These are phyloP conservation scores for Acleris holmiana DNA, from an alignment of 2,888 invertebrate species.

Conservation along the genomic window DNA sequence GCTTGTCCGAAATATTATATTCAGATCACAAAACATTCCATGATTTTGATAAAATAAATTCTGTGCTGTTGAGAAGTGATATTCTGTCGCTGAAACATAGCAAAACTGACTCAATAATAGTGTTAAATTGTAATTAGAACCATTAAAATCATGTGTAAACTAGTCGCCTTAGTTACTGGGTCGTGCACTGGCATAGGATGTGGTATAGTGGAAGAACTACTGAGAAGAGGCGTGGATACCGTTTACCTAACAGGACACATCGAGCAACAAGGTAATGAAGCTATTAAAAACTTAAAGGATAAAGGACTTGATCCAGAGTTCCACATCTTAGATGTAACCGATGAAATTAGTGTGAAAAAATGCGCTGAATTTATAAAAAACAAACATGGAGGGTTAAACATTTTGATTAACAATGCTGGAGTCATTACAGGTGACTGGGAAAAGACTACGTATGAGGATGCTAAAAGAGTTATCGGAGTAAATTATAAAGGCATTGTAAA, in stretches of 20 bases:
- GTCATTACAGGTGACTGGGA: conserved; percentile 40
- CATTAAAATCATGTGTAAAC: conserved; percentile 46
- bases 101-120: neutral
- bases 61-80: neutral
- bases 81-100: neutral
- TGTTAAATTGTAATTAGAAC: neutral
- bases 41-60: too few species aligned
- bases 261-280: conserved; percentile 75
- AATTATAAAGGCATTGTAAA: conserved; percentile 48
- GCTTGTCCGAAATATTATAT: too few species aligned
- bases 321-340: conserved; percentile 50
- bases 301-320: conserved; percentile 66
- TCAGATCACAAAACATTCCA: too few species aligned
- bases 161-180: conserved; percentile 82
- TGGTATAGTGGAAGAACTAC: conserved; percentile 85
- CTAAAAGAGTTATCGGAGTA: conserved; percentile 45
- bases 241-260: conserved; percentile 87
- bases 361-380: conserved; percentile 47
- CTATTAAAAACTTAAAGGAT: conserved; percentile 79
- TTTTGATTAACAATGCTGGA: conserved; percentile 53
- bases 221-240: conserved; percentile 83
- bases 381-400: conserved; percentile 50
- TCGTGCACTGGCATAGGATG: conserved; percentile 87
- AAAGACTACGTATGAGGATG: conserved; percentile 47
- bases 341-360: conserved; percentile 44